Evolutionary conservation across 2,113 vertebrate genomes (phyloP).

Genomic region (Periophthalmus modestus): DNA sequence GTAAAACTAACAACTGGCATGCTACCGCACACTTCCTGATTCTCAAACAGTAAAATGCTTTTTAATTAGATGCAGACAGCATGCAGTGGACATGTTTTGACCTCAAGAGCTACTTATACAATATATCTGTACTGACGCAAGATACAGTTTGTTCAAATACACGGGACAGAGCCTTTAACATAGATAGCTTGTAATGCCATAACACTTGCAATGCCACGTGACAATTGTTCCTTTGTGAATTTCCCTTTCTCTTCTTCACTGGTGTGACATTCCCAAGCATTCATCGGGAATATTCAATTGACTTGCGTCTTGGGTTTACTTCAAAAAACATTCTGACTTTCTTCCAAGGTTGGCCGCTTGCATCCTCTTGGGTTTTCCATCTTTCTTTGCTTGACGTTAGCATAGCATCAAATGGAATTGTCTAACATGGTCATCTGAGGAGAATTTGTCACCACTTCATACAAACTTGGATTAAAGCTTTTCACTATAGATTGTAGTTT

Average conservation of each 20-base stretch:
- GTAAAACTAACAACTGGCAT: too few relatives aligned
- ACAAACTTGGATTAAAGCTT: conserved; percentile 21
- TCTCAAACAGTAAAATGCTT: too few relatives aligned
- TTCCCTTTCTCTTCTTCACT: conserved; percentile 25
- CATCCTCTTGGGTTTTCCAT: conserved; percentile 38
- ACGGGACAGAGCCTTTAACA: conserved; percentile 6
- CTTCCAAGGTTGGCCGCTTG: conserved; percentile 4
- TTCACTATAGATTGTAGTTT: background rate
- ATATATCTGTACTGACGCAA: too few relatives aligned
- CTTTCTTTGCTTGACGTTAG: conserved; percentile 15
- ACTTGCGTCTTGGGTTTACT: conserved; percentile 39
- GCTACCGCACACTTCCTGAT: too few relatives aligned
- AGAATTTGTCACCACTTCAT: conserved; percentile 25
- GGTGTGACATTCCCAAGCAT: conserved; percentile 24
- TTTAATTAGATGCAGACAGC: too few relatives aligned
- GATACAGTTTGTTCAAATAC: too few relatives aligned
- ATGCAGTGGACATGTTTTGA: too few relatives aligned
- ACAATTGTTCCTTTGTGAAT: background rate
- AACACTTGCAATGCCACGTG: conserved; percentile 8
- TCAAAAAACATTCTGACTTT: conserved; percentile 34
- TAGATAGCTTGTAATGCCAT: conserved; percentile 19
- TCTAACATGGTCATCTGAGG: conserved; percentile 42
- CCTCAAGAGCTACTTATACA: too few relatives aligned
- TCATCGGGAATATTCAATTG: conserved; percentile 51
- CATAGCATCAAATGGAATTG: conserved; percentile 60